Evolutionary conservation across 1,140 invertebrate species (phyloP).

Genomic region (silkworm (Bombyx mori)): DNA sequence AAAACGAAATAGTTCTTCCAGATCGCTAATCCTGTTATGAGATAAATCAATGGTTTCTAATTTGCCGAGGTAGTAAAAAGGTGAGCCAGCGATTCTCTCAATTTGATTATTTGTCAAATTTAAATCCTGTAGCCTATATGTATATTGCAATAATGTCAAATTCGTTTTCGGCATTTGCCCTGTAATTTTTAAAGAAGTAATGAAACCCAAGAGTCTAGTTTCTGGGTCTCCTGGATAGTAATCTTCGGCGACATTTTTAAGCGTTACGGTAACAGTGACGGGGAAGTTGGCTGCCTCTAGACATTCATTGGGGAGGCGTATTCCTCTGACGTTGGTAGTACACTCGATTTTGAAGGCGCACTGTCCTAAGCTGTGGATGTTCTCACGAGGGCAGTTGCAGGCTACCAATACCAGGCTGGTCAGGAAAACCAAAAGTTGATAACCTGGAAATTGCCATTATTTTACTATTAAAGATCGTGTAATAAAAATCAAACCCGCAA

Average conservation of each 20-base stretch:
- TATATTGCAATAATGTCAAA: conserved; percentile 35
- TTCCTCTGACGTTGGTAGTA: conserved; percentile 20
- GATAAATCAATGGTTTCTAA: conserved; percentile 40
- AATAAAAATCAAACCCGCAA: too few relatives aligned
- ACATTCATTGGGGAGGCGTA: conserved; percentile 29
- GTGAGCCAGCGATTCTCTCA: conserved; percentile 22
- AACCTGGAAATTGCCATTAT: conserved; percentile 19
- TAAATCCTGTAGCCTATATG: conserved; percentile 31
- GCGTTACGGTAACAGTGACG: conserved; percentile 32
- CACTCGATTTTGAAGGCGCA: conserved; percentile 42
- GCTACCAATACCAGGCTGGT: conserved; percentile 11
- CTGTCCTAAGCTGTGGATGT: conserved; percentile 22
- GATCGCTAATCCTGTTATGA: conserved; percentile 33
- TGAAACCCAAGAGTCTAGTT: conserved; percentile 17
- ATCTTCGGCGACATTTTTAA: conserved; percentile 8
- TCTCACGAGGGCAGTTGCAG: conserved; percentile 31
- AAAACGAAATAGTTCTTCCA: conserved; percentile 43
- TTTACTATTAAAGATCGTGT: too few relatives aligned
- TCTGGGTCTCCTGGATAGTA: too few relatives aligned
- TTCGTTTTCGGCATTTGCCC: conserved; percentile 36
- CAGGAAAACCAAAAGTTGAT: conserved; percentile 14
- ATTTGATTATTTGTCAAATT: conserved; percentile 29
- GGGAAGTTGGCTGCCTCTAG: conserved; percentile 37
- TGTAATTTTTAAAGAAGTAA: conserved; percentile 35
- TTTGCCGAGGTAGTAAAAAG: conserved; percentile 31